Base-by-base conservation (phyloP, 2,888 invertebrate genomes). In the Polymixis lichenea region DNA sequence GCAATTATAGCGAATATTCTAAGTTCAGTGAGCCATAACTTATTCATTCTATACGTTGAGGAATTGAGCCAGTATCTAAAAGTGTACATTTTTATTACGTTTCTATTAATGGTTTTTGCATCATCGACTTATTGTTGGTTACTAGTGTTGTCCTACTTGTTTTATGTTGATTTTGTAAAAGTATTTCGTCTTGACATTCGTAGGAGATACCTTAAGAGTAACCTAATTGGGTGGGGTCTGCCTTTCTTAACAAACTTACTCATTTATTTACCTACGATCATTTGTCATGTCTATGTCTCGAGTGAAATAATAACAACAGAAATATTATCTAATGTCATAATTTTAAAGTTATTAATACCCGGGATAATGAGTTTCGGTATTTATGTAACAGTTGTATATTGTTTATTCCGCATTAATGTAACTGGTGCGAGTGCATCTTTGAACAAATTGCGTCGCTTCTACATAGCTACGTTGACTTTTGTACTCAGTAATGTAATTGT, bases 161-260 rank as follows among this genome's bases (percentile, higher is more conserved):
- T 72, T 38, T 75, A 72, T 28, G 53, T 72, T 15, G 74, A 75
- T 55, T 72, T 75, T 55, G 74, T 75, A 1, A 75, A 73, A 75
- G 74, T 74, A 28, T 74, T 74, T 19, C 43, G 53, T 43, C 53
- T 61, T 28, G 17, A 75, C 4, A 65, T 74, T 56, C 49, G 9
- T 15, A 58, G 64, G 2, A 64, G 75, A 1, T 76, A 66, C 15
- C 43, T 75, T 4, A 75, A 74, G 46, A 51, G 28, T 22, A 75
- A 9, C 38, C 38, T 75, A 8, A 66, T 76, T 55, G 53, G 53
- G 13, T 71, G 76, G 76, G 76, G 76, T n/a, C 1, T 75, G 17
- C 64, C 75, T 28, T 73, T 75, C 8, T 1, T 72, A 28, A 2
- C 6, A n/a, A 25, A 2, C 15, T 43, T 43, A 2, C 2, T 61